phyloP scores from a whole-genome alignment of 2,113 vertebrate species.

The Hirundichthys speculiger region DNA sequence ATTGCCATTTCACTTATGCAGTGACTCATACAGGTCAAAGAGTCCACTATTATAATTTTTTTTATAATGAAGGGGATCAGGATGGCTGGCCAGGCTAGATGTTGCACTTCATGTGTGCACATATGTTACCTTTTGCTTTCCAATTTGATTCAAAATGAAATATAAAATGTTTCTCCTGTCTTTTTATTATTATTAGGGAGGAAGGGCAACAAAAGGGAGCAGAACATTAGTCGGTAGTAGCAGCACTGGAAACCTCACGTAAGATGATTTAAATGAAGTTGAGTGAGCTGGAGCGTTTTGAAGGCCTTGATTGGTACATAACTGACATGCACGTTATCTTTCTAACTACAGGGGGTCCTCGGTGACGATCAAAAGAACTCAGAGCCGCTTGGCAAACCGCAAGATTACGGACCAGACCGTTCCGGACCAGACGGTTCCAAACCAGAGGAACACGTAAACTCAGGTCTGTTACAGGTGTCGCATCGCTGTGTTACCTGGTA shows the following conservation, averaged over 20 bases:
- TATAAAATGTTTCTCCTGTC: background rate
- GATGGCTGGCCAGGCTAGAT: no score
- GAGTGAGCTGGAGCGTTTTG: no score
- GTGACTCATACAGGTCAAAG: no score
- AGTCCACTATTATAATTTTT: no score
- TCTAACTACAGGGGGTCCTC: constrained; percentile 8
- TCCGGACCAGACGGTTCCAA: background rate
- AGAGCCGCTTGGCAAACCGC: constrained; percentile 5
- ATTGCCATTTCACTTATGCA: no score
- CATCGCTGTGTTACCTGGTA: no score
- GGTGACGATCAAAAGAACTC: constrained; percentile 15
- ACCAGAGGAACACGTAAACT: constrained; percentile 31
- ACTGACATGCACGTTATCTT: no score
- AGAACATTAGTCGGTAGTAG: constrained; percentile 32
- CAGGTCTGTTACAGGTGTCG: constrained; percentile 38
- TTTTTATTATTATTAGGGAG: constrained; percentile 39
- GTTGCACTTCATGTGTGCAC: no score
- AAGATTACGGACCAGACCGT: background rate
- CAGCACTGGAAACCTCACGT: constrained; percentile 63
- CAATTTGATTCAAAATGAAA: no score
- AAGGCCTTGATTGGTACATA: no score
- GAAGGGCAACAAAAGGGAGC: constrained; percentile 15
- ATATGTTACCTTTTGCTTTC: no score
- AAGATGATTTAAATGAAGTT: background rate
- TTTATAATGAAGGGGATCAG: no score